phyloP scores from a whole-genome alignment of 2,797 vertebrate species.

The Benthosema pterotum region DNA sequence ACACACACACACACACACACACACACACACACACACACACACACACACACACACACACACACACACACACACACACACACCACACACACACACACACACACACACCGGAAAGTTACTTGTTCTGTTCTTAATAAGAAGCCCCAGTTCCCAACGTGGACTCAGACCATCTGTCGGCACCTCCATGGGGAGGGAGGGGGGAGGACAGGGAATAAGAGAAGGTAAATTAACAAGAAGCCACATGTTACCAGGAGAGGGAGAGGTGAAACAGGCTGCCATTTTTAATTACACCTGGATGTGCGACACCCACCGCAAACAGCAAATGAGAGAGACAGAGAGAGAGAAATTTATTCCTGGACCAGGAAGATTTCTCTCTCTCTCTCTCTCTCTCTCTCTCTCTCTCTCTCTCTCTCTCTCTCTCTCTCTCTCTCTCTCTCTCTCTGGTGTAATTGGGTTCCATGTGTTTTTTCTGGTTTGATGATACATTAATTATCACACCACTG shows the following conservation, averaged over 20 bases:
- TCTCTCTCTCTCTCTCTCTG: slow-evolving; percentile 21
- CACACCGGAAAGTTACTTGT: neutral
- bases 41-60: slow-evolving; percentile 2
- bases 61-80: too few relatives aligned
- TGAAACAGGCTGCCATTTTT: slow-evolving; percentile 45
- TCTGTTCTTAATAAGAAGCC: neutral
- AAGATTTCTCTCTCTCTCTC: too few relatives aligned
- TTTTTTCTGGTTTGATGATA: slow-evolving; percentile 64
- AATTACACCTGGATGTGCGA: slow-evolving; percentile 58
- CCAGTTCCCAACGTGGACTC: neutral
- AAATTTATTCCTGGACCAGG: too few relatives aligned
- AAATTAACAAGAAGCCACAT: slow-evolving; percentile 76
- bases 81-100: neutral
- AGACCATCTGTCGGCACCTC: neutral
- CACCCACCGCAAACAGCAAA: slow-evolving; percentile 8
- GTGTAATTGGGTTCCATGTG: slow-evolving; percentile 68
- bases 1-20: neutral
- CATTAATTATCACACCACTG: slow-evolving; percentile 73
- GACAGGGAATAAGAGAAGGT: slow-evolving; percentile 19
- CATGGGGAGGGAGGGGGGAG: slow-evolving; percentile 10
- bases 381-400: too few relatives aligned
- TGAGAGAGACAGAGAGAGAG: neutral
- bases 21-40: slow-evolving; percentile 2
- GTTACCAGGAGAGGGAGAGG: slow-evolving; percentile 49
- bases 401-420: slow-evolving; percentile 2